Evolutionary conservation across 2,113 vertebrate genomes (phyloP).

Genomic region (Progne subis): DNA sequence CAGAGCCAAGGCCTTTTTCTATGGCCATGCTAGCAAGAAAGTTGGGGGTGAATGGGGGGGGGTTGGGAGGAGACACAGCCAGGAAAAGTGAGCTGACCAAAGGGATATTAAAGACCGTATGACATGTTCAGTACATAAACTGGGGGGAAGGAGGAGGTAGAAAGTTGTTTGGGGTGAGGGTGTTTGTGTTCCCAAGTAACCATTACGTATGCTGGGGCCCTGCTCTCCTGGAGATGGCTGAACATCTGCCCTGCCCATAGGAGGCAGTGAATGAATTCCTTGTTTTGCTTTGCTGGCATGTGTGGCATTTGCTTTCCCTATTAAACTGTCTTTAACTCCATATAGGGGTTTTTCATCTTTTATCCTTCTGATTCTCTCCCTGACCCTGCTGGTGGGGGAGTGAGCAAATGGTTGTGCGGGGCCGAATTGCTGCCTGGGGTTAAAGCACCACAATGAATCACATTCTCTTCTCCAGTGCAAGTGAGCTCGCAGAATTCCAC

Average conservation of each 20-base stretch:
- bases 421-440: background rate
- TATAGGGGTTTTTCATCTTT: background rate
- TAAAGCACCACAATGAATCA: background rate
- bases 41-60: fast-evolving
- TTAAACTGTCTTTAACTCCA: background rate
- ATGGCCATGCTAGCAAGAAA: fast-evolving
- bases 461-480: background rate
- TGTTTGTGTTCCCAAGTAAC: background rate
- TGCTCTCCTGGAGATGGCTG: background rate
- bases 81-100: background rate
- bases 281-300: background rate
- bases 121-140: background rate
- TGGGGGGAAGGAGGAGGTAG: background rate
- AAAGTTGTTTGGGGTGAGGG: background rate
- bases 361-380: background rate
- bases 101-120: background rate
- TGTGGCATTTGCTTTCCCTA: background rate
- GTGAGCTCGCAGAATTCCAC: background rate
- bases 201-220: fast-evolving
- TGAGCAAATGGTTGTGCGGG: background rate
- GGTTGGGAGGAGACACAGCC: fast-evolving
- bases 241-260: background rate
- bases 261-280: background rate
- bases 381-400: background rate
- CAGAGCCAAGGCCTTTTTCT: background rate